phyloP scores from a whole-genome alignment of 2,888 invertebrate genomes.

The Lobophora halterata region DNA sequence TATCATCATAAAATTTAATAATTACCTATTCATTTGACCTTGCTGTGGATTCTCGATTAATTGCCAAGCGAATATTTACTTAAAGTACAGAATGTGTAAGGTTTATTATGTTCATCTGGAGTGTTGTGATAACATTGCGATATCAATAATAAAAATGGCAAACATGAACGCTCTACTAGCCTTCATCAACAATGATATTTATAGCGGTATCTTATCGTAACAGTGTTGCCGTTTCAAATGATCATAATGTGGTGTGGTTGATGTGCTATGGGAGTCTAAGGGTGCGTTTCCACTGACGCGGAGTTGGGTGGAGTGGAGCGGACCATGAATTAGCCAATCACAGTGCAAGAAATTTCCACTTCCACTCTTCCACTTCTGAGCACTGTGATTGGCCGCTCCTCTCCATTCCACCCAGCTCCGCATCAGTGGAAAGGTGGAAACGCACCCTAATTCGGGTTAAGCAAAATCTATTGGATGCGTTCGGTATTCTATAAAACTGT shows the following conservation, averaged over 20 bases:
- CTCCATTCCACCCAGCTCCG: too few relatives aligned
- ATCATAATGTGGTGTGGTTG: constrained; percentile 25
- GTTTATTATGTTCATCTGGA: constrained; percentile 23
- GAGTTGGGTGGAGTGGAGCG: too few relatives aligned
- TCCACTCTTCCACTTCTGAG: too few relatives aligned
- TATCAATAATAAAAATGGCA: constrained; percentile 40
- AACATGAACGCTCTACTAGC: constrained; percentile 36
- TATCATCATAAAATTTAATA: constrained; percentile 55
- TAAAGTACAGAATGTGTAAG: constrained; percentile 17
- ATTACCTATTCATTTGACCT: constrained; percentile 48
- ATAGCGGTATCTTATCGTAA: constrained; percentile 43
- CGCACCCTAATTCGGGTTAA: too few relatives aligned
- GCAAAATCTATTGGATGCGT: too few relatives aligned
- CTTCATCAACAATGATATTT: constrained; percentile 36
- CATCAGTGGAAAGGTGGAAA: too few relatives aligned
- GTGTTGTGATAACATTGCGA: constrained; percentile 35
- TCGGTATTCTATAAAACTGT: too few relatives aligned
- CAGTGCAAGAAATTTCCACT: too few relatives aligned
- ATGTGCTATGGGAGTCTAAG: too few relatives aligned
- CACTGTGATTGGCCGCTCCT: too few relatives aligned
- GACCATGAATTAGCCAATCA: too few relatives aligned
- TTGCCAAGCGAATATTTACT: constrained; percentile 30
- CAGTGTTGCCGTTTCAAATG: constrained; percentile 37
- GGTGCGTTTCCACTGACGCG: too few relatives aligned
- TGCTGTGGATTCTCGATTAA: constrained; percentile 32